Evolutionary conservation across 2,113 vertebrate genomes (phyloP).

Genomic region (Eonycteris spelaea): DNA sequence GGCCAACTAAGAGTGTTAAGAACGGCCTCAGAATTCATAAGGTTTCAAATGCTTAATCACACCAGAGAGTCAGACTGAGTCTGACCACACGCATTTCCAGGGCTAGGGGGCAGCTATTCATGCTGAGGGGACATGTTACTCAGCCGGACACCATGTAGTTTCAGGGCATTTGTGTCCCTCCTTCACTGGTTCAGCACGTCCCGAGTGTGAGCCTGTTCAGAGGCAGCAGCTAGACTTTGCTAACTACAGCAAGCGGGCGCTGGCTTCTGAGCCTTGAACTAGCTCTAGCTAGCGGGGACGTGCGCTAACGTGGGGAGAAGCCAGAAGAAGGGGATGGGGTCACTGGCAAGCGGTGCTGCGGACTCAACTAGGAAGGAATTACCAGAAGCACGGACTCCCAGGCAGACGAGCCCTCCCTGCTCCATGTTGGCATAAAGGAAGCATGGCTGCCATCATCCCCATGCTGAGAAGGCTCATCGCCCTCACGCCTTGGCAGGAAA

Average conservation of each 20-base stretch:
- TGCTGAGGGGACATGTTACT: not conserved
- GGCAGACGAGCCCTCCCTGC: not conserved
- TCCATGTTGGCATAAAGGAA: not conserved
- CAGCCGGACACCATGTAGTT: rapidly evolving
- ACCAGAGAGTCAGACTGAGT: not conserved
- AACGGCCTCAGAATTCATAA: not conserved
- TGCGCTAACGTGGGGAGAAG: not conserved
- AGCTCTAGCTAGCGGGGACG: not conserved
- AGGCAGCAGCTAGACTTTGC: not conserved
- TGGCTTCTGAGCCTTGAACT: not conserved
- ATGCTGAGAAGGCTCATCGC: not conserved
- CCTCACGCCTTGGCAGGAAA: not conserved
- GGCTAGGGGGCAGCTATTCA: not conserved
- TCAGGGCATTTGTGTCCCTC: not conserved
- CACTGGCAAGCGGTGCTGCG: not conserved
- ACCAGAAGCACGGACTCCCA: not conserved
- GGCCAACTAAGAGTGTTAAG: not conserved
- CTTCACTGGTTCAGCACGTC: not conserved
- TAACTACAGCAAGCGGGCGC: not conserved
- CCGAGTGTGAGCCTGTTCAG: not conserved
- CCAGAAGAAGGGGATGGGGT: not conserved
- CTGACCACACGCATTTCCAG: not conserved
- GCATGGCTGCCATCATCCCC: not conserved
- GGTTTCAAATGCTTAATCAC: conserved; percentile 32
- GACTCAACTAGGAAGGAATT: not conserved